A percentile compares a stretch with the other conserved stretches of the same genome.
Evolutionary conservation across 2,113 vertebrate genomes (phyloP).

Genomic region (Bubalus kerabau): DNA sequence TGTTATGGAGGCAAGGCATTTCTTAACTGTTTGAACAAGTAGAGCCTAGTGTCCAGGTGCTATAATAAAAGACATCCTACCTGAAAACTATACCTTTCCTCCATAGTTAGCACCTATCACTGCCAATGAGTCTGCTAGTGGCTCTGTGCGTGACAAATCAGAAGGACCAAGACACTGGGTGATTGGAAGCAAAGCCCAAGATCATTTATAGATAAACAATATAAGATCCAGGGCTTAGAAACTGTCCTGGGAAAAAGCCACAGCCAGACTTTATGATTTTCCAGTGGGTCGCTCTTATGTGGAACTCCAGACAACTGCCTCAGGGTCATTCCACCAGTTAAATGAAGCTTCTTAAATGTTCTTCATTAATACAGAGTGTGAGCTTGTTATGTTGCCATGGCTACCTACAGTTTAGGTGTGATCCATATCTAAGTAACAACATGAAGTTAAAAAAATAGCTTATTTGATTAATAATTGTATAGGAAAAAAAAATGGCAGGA

Average conservation of each 20-base stretch:
- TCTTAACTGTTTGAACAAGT: not conserved
- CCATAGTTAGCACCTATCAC: not conserved
- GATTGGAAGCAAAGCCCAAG: not conserved
- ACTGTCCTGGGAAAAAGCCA: not conserved
- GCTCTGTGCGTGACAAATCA: not conserved
- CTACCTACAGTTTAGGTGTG: not conserved
- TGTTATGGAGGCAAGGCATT: not conserved
- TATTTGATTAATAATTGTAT: conserved; percentile 18
- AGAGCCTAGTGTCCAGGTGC: not conserved
- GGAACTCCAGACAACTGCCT: conserved; percentile 2
- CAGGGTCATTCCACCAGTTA: conserved; percentile 25
- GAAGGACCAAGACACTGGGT: not conserved
- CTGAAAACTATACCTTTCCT: not conserved
- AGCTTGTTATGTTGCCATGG: conserved; percentile 1
- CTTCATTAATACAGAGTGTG: conserved; percentile 31
- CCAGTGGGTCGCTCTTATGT: not conserved
- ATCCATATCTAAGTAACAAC: conserved; percentile 36
- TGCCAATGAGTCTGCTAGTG: not conserved
- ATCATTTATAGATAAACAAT: not conserved
- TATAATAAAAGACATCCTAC: not conserved
- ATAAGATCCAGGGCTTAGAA: not conserved
- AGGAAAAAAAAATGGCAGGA: not conserved
- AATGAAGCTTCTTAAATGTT: conserved; percentile 30
- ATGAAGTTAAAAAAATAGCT: conserved; percentile 31
- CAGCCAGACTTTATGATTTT: conserved; percentile 3